Percentiles rank a stretch among this genome's conserved stretches.
Evolutionary conservation across 2,797 vertebrate genomes (phyloP).

Genomic region (Ptychadena robeensis): DNA sequence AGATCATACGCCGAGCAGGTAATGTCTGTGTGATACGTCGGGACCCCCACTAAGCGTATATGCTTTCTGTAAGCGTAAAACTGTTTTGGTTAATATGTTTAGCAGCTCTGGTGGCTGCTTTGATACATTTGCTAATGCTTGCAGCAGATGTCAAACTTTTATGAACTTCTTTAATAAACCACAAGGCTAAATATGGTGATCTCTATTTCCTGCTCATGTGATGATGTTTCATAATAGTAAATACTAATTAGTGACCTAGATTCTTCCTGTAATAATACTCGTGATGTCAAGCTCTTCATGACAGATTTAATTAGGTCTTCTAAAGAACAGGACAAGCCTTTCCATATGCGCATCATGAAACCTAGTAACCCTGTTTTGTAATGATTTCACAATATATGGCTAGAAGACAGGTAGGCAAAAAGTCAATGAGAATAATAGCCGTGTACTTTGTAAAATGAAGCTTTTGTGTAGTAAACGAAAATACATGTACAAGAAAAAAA

Average conservation of each 20-base stretch:
- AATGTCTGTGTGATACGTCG: too few species aligned
- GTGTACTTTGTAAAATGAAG: too few species aligned
- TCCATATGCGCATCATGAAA: constrained; percentile 3
- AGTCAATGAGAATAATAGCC: background rate
- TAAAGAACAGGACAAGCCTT: constrained; percentile 10
- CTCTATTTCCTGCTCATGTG: constrained; percentile 35
- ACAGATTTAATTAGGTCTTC: constrained; percentile 45
- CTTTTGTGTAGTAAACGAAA: too few species aligned
- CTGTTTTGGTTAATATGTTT: background rate
- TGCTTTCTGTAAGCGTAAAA: too few species aligned
- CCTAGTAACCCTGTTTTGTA: constrained; percentile 27
- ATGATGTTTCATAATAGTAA: constrained; percentile 40
- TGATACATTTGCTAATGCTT: background rate
- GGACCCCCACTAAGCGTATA: too few species aligned
- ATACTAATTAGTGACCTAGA: constrained; percentile 27
- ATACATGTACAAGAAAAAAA: too few species aligned
- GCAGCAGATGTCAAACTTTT: constrained; percentile 27
- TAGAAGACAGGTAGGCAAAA: background rate
- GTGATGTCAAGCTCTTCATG: constrained; percentile 11
- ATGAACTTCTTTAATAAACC: constrained; percentile 9
- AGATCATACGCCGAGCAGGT: too few species aligned
- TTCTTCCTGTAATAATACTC: constrained; percentile 26
- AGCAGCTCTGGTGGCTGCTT: background rate
- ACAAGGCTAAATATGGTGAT: constrained; percentile 7
- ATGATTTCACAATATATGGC: constrained; percentile 3